Base-by-base conservation (phyloP, 2,797 vertebrate genomes). In the Lacerta agilis region DNA sequence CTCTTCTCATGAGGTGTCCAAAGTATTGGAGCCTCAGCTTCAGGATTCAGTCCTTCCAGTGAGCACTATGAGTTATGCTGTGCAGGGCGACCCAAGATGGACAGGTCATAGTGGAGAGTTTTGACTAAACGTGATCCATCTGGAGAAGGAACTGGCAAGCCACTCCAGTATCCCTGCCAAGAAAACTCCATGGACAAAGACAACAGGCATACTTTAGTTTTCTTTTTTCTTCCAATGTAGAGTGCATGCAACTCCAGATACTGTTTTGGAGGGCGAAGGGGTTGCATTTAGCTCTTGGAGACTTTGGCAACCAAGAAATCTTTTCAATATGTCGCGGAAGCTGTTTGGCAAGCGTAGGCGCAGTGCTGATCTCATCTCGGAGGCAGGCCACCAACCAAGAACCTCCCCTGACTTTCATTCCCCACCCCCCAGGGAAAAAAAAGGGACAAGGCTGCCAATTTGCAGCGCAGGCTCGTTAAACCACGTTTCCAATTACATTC, bases 391-490 rank as follows among this genome's bases (percentile, higher is more conserved):
- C 13, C 55, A 55, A 25, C 67, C 25, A 4, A 78, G 82, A 66
- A 13, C 4, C n/a, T 79, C 49, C 27, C 49, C 88, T 10, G 55
- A 17, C 61, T 79, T 45, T 73, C 76, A 78, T 80, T 73, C 64
- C 86, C 87, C 0, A 0, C 49, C 49, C 41, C 49, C 49, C 45
- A 83, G 5, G 86, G n/a, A n/a, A 76, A 55, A 20, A 72, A 79
- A 92, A 92, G 89, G 83, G 33, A 36, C 79, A 86, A 36, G 10
- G 5, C 0, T 80, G 86, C 86, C 83, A 90, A 89, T 92, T 0
- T 3, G 64, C 71, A 87, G 55, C 38, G 55, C 71, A 91, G 0
- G 7, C 29, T 88, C 77, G 61, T 64, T 36, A 43, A 86, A 79
- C 75, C 90, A 79, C 25, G 41, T 61, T 5, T 75, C 17, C 29